Evolutionary conservation across 2,888 invertebrate species (phyloP).

Genomic region (Rhamphomyia laevipes): DNA sequence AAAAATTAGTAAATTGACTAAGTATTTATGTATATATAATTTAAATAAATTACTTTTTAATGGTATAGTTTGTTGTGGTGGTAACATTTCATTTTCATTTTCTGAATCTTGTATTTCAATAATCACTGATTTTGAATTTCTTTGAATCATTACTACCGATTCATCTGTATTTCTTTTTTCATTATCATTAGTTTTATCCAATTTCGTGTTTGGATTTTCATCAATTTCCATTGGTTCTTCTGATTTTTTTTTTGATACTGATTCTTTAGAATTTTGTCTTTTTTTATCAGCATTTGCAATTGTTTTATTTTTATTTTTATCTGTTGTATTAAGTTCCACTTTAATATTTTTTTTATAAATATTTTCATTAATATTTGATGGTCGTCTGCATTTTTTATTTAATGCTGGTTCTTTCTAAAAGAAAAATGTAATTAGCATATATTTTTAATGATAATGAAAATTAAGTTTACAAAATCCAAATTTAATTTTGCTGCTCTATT

Average conservation of each 20-base stretch:
- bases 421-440: background rate
- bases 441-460: background rate
- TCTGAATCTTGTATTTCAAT: constrained; percentile 8
- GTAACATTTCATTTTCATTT: constrained; percentile 12
- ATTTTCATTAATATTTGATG: constrained; percentile 16
- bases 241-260: background rate
- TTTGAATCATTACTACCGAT: too few relatives aligned
- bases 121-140: background rate
- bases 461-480: background rate
- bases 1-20: too few relatives aligned
- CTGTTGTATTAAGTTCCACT: constrained; percentile 26
- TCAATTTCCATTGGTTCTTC: background rate
- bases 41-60: background rate
- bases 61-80: constrained; percentile 11
- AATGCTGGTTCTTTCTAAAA: constrained; percentile 24
- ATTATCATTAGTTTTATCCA: background rate
- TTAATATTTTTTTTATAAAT: constrained; percentile 19
- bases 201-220: background rate
- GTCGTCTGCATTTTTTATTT: constrained; percentile 24
- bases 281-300: background rate
- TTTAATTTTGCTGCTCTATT: background rate
- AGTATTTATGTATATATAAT: background rate
- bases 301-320: constrained; percentile 13
- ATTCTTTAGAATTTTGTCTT: constrained; percentile 5
- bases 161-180: background rate